Percentiles rank a stretch among this genome's conserved stretches.
Evolutionary conservation across 2,888 invertebrate species (phyloP).

Genomic region (Drosophila lutescens): DNA sequence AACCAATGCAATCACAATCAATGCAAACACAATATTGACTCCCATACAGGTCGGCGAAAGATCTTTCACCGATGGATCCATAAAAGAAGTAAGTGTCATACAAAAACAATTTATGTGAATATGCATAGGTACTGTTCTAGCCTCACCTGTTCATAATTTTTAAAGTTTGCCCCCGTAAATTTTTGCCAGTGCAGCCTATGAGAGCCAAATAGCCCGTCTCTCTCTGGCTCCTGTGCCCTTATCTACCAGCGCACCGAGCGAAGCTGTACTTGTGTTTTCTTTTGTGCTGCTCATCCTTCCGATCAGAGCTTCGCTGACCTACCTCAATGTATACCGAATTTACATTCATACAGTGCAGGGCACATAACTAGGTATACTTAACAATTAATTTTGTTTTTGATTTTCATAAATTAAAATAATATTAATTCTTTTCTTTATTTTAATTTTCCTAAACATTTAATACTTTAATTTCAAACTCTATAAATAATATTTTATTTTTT

Average conservation of each 20-base stretch:
- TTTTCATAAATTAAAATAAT: not conserved
- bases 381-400: not conserved
- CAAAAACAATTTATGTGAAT: too few relatives aligned
- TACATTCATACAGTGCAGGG: not conserved
- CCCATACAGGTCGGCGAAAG: too few relatives aligned
- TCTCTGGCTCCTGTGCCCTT: slow-evolving; percentile 4
- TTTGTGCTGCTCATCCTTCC: slow-evolving; percentile 3
- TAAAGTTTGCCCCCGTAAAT: not conserved
- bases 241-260: not conserved
- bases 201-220: not conserved
- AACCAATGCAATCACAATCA: too few relatives aligned
- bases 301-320: slow-evolving; percentile 5
- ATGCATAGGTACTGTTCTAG: not conserved
- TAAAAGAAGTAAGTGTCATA: too few relatives aligned
- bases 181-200: not conserved
- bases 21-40: too few relatives aligned
- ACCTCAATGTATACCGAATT: slow-evolving; percentile 1
- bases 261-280: not conserved
- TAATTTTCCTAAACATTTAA: not conserved
- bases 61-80: too few relatives aligned
- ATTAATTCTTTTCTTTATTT: not conserved
- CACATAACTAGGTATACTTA: not conserved
- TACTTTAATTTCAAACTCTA: not conserved
- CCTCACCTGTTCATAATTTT: not conserved
- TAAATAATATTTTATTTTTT: not conserved